phyloP scores from a whole-genome alignment of 2,113 vertebrate genomes.

The Uria aalge region DNA sequence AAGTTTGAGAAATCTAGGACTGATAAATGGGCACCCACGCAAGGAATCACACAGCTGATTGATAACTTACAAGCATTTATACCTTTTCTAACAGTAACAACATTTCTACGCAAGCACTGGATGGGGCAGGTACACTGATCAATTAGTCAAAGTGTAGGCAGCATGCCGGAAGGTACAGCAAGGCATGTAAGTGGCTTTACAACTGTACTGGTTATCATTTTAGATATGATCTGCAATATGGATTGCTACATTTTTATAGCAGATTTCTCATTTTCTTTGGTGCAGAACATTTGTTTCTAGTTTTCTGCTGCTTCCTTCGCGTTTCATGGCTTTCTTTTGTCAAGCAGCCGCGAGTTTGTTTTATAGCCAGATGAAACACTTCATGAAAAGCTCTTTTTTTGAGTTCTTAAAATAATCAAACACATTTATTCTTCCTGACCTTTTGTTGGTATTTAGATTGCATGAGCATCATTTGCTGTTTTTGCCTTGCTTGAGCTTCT shows the following conservation, averaged over 20 bases:
- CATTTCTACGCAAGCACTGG: not conserved
- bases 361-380: slow-evolving; percentile 10
- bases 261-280: not conserved
- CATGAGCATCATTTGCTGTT: slow-evolving; percentile 65
- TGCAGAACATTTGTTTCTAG: slow-evolving; percentile 8
- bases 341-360: slow-evolving; percentile 18
- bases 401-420: slow-evolving; percentile 5
- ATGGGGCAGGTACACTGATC: not conserved
- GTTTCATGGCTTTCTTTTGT: slow-evolving; percentile 3
- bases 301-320: not conserved
- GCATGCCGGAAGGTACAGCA: fast-evolving
- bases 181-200: not conserved
- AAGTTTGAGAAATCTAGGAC: not conserved
- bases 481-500: slow-evolving; percentile 77
- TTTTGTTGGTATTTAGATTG: slow-evolving; percentile 81
- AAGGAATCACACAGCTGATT: not conserved
- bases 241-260: not conserved
- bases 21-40: not conserved
- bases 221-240: not conserved
- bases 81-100: not conserved
- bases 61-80: slow-evolving; percentile 5
- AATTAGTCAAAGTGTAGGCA: not conserved
- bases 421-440: slow-evolving; percentile 70
- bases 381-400: not conserved
- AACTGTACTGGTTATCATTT: not conserved